Percentiles rank a stretch among this genome's conserved stretches.
Conservation (phyloP, 2,888 invertebrate species). For the Coelopa pilipes region DNA sequence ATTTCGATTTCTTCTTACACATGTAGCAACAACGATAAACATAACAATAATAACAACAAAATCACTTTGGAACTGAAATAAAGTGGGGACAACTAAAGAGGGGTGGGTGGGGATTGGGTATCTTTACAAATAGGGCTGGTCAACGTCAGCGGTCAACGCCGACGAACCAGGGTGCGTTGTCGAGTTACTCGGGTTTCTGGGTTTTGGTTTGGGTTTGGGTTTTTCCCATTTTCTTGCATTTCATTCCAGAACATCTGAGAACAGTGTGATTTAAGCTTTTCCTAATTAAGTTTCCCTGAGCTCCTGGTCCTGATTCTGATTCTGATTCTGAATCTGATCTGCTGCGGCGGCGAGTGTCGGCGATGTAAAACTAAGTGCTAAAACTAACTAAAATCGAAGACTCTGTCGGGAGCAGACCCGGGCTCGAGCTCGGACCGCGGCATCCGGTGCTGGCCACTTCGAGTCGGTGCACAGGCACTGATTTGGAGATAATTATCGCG, state of each 20-base stretch:
- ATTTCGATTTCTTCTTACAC: constrained; percentile 37
- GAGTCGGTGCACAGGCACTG: too few species aligned
- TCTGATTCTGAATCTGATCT: too few species aligned
- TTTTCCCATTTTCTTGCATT: not conserved
- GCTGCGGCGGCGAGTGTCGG: not conserved
- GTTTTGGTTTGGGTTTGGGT: not conserved
- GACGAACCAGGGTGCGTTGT: not conserved
- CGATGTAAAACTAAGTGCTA: constrained; percentile 1
- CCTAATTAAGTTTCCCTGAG: not conserved
- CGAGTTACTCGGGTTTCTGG: not conserved
- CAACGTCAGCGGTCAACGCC: constrained; percentile 7
- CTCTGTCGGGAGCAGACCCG: not conserved
- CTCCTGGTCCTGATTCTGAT: too few species aligned
- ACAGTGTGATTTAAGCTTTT: not conserved
- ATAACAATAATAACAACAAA: constrained; percentile 24
- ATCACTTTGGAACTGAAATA: constrained; percentile 18
- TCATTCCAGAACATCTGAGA: not conserved
- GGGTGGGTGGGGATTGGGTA: not conserved
- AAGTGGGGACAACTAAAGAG: constrained; percentile 12
- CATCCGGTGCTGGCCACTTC: too few species aligned
- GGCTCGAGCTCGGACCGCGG: too few species aligned
- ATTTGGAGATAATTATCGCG: too few species aligned
- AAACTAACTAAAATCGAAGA: not conserved
- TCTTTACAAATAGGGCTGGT: constrained; percentile 1
- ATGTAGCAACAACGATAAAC: constrained; percentile 40